A percentile compares a stretch with the other conserved stretches of the same genome.
These are phyloP conservation scores for Diglossa cyanea DNA, from an alignment of 2,797 vertebrate species.

Conservation along the genomic window DNA sequence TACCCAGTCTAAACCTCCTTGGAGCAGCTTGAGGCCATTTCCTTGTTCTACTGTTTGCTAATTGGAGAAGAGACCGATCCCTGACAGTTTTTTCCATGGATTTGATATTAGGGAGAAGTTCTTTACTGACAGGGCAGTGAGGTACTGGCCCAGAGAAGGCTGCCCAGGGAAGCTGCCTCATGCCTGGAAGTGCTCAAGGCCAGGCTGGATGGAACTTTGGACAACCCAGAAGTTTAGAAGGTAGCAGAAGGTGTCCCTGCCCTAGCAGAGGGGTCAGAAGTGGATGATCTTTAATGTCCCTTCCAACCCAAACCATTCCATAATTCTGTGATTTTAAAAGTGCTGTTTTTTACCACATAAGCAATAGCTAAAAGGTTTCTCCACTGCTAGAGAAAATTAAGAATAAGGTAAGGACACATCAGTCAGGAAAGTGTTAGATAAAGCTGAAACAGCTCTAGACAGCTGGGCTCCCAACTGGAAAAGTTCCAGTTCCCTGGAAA, in stretches of 20 bases:
- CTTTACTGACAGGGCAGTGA: not conserved
- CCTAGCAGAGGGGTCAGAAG: not conserved
- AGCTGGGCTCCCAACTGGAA: not conserved
- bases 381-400: not conserved
- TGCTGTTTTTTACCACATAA: not conserved
- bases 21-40: not conserved
- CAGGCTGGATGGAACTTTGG: not conserved
- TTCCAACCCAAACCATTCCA: not conserved
- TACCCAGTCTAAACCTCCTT: not conserved
- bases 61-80: rapidly evolving
- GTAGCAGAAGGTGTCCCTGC: not conserved
- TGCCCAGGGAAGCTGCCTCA: not conserved
- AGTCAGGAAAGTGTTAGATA: not conserved
- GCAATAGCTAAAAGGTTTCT: not conserved
- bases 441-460: not conserved
- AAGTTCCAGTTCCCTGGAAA: not conserved
- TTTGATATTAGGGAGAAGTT: not conserved
- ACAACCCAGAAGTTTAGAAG: not conserved
- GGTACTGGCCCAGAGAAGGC: not conserved
- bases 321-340: not conserved
- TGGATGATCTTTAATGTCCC: not conserved
- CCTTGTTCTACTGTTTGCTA: not conserved
- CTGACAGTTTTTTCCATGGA: not conserved
- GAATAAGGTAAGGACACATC: not conserved
- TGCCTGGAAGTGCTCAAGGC: not conserved